These are phyloP conservation scores for Noctuana brunneofusca DNA, from an alignment of 2,888 invertebrate genomes.

Conservation along the genomic window DNA sequence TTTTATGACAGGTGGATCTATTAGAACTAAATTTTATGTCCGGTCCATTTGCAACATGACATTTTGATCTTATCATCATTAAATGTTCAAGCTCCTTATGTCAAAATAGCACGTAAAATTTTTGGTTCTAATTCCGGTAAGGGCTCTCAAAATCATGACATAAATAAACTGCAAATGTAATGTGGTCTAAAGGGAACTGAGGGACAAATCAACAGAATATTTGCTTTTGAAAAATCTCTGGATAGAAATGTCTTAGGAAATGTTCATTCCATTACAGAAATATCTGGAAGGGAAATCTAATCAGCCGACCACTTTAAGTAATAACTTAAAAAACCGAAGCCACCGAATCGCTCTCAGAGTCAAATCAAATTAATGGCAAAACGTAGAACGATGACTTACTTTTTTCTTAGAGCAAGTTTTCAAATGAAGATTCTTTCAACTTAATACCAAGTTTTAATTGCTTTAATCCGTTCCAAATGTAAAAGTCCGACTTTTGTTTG, in stretches of 20 bases:
- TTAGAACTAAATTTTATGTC: no score
- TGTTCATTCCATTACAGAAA: constrained; percentile 12
- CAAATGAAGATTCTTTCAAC: constrained; percentile 7
- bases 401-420: constrained; percentile 11
- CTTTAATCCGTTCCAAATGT: constrained; percentile 22
- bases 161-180: no score
- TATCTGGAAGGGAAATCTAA: constrained; percentile 14
- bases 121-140: no score
- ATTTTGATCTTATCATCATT: no score
- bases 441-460: constrained; percentile 27
- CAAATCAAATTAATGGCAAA: constrained; percentile 29
- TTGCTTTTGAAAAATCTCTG: no score
- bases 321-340: constrained; percentile 26
- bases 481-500: constrained; percentile 5
- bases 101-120: no score
- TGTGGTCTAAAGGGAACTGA: no score
- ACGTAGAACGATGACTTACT: constrained; percentile 3
- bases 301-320: constrained; percentile 26
- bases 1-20: no score
- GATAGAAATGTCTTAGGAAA: constrained; percentile 6
- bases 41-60: no score
- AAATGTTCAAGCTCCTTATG: no score
- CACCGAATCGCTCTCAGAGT: constrained; percentile 13
- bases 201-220: no score
- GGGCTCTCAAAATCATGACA: no score